Evolutionary conservation across 2,888 invertebrate species (phyloP).

Genomic region (Mythimna lalbum): DNA sequence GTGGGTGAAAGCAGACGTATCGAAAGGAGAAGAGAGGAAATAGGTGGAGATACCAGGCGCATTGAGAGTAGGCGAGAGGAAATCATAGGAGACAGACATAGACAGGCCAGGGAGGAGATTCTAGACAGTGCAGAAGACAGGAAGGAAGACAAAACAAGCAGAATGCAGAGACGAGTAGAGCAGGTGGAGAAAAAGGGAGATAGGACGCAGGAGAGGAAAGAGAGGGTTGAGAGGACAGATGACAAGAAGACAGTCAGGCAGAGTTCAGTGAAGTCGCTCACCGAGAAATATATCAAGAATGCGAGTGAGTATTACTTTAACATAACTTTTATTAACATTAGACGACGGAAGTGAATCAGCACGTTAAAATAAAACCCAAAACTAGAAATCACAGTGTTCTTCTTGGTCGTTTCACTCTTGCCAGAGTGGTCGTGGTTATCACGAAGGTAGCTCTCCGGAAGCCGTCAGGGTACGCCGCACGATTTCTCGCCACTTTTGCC

Average conservation of each 20-base stretch:
- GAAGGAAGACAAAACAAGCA: slow-evolving; percentile 54
- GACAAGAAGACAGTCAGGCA: slow-evolving; percentile 90
- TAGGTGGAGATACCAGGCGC: slow-evolving; percentile 43
- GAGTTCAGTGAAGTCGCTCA: slow-evolving; percentile 94
- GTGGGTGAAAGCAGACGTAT: slow-evolving; percentile 49
- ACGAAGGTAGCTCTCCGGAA: too few relatives aligned
- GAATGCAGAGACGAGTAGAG: slow-evolving; percentile 55
- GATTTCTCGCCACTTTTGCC: too few relatives aligned
- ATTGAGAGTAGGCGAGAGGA: slow-evolving; percentile 46
- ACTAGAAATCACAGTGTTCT: neutral
- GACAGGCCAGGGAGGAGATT: slow-evolving; percentile 49
- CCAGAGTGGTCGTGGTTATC: too few relatives aligned
- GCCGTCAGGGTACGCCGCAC: too few relatives aligned
- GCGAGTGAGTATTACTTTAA: slow-evolving; percentile 81
- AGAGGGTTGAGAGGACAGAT: slow-evolving; percentile 73
- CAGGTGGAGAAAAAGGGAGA: slow-evolving; percentile 71
- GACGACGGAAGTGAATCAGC: slow-evolving; percentile 5
- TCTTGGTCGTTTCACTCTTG: too few relatives aligned
- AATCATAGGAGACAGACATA: slow-evolving; percentile 48
- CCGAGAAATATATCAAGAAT: slow-evolving; percentile 95
- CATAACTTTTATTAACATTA: slow-evolving; percentile 7
- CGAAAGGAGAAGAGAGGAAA: slow-evolving; percentile 46
- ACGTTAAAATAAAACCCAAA: neutral
- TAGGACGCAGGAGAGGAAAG: slow-evolving; percentile 65
- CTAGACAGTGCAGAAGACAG: slow-evolving; percentile 33